These are phyloP conservation scores for Pantherophis alleghaniensis DNA, from an alignment of 2,797 vertebrate species.

Conservation along the genomic window DNA sequence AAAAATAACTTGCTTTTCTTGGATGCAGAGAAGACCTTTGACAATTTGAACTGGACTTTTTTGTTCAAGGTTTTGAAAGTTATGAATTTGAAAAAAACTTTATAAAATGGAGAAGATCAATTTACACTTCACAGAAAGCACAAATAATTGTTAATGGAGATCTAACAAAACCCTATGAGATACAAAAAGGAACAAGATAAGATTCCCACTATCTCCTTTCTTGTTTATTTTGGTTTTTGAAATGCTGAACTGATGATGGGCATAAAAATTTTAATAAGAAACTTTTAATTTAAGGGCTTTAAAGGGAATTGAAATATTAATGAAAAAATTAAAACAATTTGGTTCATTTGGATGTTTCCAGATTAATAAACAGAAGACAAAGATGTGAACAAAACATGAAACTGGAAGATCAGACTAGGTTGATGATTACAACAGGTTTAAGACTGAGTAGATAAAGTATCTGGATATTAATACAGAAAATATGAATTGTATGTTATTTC, in stretches of 20 bases:
- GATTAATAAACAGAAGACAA: neutral
- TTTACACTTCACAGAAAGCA: neutral
- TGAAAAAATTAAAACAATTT: neutral
- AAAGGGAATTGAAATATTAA: neutral
- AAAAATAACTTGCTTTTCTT: neutral
- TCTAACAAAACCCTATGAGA: neutral
- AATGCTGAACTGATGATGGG: neutral
- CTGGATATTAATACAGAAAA: neutral
- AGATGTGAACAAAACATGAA: neutral
- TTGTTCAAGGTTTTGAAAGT: neutral
- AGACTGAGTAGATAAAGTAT: neutral
- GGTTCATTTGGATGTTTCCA: neutral
- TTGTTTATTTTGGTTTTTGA: neutral
- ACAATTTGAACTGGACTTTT: neutral
- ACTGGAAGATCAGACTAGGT: neutral
- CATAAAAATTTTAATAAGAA: neutral
- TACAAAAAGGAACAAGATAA: neutral
- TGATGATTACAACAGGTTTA: neutral
- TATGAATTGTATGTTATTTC: neutral
- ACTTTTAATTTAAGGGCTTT: neutral
- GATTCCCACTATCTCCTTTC: neutral
- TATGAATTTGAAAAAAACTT: neutral
- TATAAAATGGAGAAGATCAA: neutral
- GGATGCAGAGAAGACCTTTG: neutral
- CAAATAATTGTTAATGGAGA: neutral